These are phyloP conservation scores for Sitta carolinensis DNA, from an alignment of 2,797 vertebrate genomes.

Conservation along the genomic window DNA sequence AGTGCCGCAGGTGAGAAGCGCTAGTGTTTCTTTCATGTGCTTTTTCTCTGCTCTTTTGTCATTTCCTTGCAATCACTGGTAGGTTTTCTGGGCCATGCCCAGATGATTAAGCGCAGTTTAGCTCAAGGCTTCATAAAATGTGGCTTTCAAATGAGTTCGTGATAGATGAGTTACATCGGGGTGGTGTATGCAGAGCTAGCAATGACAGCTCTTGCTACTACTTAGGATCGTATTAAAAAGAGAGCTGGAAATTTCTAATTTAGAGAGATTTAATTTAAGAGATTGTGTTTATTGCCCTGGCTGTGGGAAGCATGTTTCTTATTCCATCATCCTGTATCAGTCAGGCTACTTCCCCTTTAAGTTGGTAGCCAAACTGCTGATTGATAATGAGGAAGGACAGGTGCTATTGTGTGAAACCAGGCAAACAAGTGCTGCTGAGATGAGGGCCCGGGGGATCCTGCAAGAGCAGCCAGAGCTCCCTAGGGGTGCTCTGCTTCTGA, in stretches of 20 bases:
- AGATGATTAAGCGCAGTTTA: conserved; percentile 19
- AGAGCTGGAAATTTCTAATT: not conserved
- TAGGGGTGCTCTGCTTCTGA: not conserved
- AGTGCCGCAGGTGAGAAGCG: not conserved
- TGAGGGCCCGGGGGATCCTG: not conserved
- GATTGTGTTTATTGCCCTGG: not conserved
- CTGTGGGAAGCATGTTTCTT: not conserved
- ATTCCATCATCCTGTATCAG: not conserved
- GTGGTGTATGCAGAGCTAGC: not conserved
- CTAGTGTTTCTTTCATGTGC: not conserved
- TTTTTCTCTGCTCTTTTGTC: not conserved
- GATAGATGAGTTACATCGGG: not conserved
- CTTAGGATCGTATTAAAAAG: not conserved
- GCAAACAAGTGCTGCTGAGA: not conserved
- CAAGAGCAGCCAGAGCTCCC: not conserved
- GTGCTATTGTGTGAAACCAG: not conserved
- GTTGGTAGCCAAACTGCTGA: not conserved
- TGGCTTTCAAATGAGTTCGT: conserved; percentile 9
- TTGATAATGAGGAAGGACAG: not conserved
- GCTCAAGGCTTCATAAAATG: conserved; percentile 17
- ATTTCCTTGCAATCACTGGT: not conserved
- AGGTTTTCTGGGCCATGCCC: not conserved
- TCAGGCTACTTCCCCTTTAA: not conserved
- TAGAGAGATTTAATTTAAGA: not conserved
- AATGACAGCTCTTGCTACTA: not conserved